Percentiles rank a stretch among this genome's conserved stretches.
phyloP scores from a whole-genome alignment of 2,888 invertebrate genomes.

The Patella depressa region DNA sequence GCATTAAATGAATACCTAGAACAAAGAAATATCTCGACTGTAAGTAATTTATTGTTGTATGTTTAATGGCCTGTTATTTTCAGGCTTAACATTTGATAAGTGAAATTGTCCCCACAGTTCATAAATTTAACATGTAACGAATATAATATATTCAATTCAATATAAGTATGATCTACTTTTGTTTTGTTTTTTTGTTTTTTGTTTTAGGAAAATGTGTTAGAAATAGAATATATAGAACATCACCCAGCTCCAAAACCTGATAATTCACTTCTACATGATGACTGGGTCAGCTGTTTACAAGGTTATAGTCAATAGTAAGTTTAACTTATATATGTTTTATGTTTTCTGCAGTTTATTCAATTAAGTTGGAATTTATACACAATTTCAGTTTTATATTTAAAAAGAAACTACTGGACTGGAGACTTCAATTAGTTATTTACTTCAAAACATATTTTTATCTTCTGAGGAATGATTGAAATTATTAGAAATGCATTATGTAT shows the following conservation, averaged over 20 bases:
- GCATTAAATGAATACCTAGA: constrained; percentile 82
- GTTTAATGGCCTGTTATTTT: neutral
- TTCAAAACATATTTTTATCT: too few species aligned
- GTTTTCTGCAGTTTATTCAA: too few species aligned
- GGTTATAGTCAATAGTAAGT: constrained; percentile 56
- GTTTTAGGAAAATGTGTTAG: constrained; percentile 82
- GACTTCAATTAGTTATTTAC: too few species aligned
- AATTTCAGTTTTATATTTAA: too few species aligned
- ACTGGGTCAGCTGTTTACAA: constrained; percentile 95
- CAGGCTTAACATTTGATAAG: too few species aligned
- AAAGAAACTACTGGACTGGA: too few species aligned
- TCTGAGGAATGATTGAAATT: too few species aligned
- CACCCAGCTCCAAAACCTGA: constrained; percentile 93
- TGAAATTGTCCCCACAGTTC: too few species aligned
- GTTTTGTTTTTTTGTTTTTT: neutral
- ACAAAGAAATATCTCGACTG: constrained; percentile 81
- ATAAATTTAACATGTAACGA: neutral
- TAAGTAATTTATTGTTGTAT: constrained; percentile 45
- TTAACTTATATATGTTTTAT: neutral
- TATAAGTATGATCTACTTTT: too few species aligned
- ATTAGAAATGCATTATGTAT: too few species aligned
- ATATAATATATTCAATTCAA: neutral
- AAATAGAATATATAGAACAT: constrained; percentile 92
- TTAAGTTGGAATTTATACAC: too few species aligned
- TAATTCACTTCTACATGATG: constrained; percentile 93